A percentile compares a stretch with the other conserved stretches of the same genome.
These are phyloP conservation scores for Chironomus riparius DNA, from an alignment of 2,888 invertebrate species.

Conservation along the genomic window DNA sequence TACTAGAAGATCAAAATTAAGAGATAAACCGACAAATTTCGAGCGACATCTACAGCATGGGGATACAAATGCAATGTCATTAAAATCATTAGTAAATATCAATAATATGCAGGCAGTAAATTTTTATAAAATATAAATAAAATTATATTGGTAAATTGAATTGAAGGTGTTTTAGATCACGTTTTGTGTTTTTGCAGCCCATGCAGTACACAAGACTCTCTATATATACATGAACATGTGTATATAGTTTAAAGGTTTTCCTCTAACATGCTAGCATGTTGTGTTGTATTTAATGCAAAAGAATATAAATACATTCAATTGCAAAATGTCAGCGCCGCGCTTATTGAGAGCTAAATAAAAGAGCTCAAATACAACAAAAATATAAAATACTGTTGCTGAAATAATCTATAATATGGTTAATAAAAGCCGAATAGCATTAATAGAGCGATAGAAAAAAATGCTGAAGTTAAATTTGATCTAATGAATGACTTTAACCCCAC, in stretches of 20 bases:
- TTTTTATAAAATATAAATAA: slow-evolving; percentile 5
- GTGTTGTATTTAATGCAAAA: not conserved
- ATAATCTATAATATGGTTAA: slow-evolving; percentile 9
- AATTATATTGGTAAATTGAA: slow-evolving; percentile 23
- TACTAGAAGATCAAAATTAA: slow-evolving; percentile 6
- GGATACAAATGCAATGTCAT: not conserved
- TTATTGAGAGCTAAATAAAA: not conserved
- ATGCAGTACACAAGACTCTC: not conserved
- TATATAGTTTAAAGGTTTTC: not conserved
- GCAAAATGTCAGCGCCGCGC: slow-evolving; percentile 19
- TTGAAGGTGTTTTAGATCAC: slow-evolving; percentile 26
- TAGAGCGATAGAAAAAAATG: not conserved
- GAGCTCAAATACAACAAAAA: not conserved
- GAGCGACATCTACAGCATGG: not conserved
- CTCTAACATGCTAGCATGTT: not conserved
- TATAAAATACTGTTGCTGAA: slow-evolving; percentile 2
- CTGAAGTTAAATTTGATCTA: not conserved
- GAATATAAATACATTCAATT: not conserved
- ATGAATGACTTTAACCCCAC: slow-evolving; percentile 11
- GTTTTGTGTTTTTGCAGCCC: not conserved
- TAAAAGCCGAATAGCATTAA: not conserved
- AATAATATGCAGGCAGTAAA: not conserved
- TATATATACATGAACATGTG: not conserved
- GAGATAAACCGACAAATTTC: not conserved
- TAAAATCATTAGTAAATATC: not conserved